Base-by-base conservation (phyloP, 2,888 invertebrate species). In the Cactoblastis cactorum region DNA sequence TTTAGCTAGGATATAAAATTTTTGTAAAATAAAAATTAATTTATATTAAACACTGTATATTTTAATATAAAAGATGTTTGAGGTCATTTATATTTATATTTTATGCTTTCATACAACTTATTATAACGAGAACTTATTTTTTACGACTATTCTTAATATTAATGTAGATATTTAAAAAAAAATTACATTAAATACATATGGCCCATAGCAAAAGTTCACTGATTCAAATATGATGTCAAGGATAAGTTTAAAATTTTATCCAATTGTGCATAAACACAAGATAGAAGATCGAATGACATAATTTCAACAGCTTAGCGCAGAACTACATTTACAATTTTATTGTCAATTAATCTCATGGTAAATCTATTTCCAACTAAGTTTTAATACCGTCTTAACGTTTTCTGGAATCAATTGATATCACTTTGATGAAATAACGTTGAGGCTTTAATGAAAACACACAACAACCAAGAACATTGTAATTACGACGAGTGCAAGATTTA, bases 381-480 rank as follows among this genome's bases (percentile, higher is more conserved):
- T 43, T 43, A 43, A 28, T 43, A 15, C 3, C 11, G 17, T 17
- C 28, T 22, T 35, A 46, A 34, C 12, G 33, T 33, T 49, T 41
- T 49, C 38, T 49, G 15, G 19, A 48, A 39, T 39, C 49, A 49
- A 55, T 58, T 54, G 54, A 49, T 33, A 43, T 34, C 41, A 39
- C 49, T 51, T 51, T 53, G 54, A 58, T 56, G 51, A 53, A 54
- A 56, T 52, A 58, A 63, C 53, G 56, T 54, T 48, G 56, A 58
- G 71, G 69, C 68, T 70, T 74, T 86, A 88, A 89, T 87, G 84
- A 85, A 88, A 87, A 89, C 78, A 86, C 80, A 89, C 83, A 85
- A 78, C 82, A 80, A 83, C 84, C 83, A 81, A 84, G 81, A 84
- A 84, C 85, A 83, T 87, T 82, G 88, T 88, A 89, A 89, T 89